A percentile compares a stretch with the other conserved stretches of the same genome.
phyloP scores from a whole-genome alignment of 2,888 invertebrate species.

The Cephus nigrinus region DNA sequence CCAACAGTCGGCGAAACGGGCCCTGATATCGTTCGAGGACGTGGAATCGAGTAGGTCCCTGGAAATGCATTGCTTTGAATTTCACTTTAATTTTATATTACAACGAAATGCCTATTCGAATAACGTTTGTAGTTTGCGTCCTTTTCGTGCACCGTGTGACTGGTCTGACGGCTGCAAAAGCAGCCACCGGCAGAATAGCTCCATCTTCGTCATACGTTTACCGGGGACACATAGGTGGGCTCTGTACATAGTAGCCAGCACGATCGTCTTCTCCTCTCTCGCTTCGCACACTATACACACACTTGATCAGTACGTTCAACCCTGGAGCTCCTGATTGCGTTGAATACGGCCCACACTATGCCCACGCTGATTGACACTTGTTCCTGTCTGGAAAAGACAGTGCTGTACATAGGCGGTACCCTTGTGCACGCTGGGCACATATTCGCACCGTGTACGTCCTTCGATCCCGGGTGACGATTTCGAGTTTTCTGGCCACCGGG shows the following conservation, averaged over 20 bases:
- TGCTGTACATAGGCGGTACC: conserved; percentile 17
- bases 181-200: background rate
- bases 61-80: background rate
- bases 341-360: conserved; percentile 39
- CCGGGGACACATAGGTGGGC: background rate
- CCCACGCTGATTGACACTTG: conserved; percentile 59
- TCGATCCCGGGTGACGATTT: background rate
- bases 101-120: background rate
- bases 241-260: background rate
- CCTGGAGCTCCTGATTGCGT: conserved; percentile 45
- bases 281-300: conserved; percentile 23
- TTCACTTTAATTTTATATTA: background rate
- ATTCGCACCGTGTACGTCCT: background rate
- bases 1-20: background rate
- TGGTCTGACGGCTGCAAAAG: background rate
- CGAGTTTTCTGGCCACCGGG: background rate
- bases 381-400: conserved; percentile 48
- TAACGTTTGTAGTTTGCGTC: background rate
- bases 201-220: background rate
- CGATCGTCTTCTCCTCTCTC: background rate
- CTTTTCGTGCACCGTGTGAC: background rate
- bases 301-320: conserved; percentile 41
- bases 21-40: background rate
- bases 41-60: no score
- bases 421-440: background rate